Percentiles rank a stretch among this genome's conserved stretches.
Conservation (phyloP, 2,113 vertebrate species). For the Hoplias malabaricus region DNA sequence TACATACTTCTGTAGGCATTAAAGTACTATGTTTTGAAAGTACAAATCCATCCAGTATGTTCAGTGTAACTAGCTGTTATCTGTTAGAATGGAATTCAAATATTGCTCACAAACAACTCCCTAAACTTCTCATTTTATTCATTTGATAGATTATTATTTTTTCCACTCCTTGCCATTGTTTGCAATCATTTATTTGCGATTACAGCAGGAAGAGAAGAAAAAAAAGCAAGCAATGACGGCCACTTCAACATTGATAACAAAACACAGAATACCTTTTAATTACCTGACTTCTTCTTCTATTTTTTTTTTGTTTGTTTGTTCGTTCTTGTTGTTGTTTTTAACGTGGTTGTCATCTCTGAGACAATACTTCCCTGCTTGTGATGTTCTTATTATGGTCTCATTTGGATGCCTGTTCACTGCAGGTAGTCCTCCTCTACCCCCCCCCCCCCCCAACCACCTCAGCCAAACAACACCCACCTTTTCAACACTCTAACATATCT, state of each 20-base stretch:
- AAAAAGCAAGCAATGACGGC: slow-evolving; percentile 62
- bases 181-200: slow-evolving; percentile 65
- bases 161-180: slow-evolving; percentile 19
- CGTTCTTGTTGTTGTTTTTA: slow-evolving; percentile 49
- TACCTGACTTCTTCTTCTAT: slow-evolving; percentile 70
- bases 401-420: slow-evolving; percentile 69
- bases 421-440: too few species aligned
- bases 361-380: slow-evolving; percentile 65
- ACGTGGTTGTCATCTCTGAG: slow-evolving; percentile 70
- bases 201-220: slow-evolving; percentile 25
- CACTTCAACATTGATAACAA: slow-evolving; percentile 66
- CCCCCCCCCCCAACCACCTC: slow-evolving; percentile 33
- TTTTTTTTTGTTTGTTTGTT: slow-evolving; percentile 43
- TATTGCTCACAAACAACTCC: too few species aligned
- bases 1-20: too few species aligned
- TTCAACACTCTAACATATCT: slow-evolving; percentile 50
- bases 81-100: too few species aligned
- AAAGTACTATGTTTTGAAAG: too few species aligned
- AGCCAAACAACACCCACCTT: slow-evolving; percentile 37
- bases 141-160: slow-evolving; percentile 64
- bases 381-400: slow-evolving; percentile 72
- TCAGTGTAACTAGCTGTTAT: too few species aligned
- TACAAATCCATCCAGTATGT: too few species aligned
- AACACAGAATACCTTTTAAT: slow-evolving; percentile 75
- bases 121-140: slow-evolving; percentile 69